A percentile compares a stretch with the other conserved stretches of the same genome.
Conservation (phyloP, 1,140 invertebrate genomes). For the Nilaparvata lugens region DNA sequence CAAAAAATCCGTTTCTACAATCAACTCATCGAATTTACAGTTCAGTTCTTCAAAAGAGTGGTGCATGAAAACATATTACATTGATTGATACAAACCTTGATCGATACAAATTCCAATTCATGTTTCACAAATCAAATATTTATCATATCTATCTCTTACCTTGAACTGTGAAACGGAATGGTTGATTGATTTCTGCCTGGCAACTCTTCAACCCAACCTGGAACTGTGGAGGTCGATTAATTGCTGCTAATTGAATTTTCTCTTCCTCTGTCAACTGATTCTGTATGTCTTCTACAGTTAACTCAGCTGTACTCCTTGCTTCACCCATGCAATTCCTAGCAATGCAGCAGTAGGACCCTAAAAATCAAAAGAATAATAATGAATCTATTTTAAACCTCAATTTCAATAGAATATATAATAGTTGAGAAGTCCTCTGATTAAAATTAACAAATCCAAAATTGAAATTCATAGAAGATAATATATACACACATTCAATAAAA, state of each 20-base stretch:
- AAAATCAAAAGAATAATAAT: conserved; percentile 8
- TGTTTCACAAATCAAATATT: conserved; percentile 8
- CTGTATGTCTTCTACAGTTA: conserved; percentile 84
- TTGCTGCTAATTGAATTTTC: conserved; percentile 52
- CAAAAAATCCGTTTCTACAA: no score
- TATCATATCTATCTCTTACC: conserved; percentile 38
- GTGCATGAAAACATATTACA: conserved; percentile 5
- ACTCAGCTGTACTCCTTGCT: conserved; percentile 71
- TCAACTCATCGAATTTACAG: no score
- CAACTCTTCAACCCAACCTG: conserved; percentile 66
- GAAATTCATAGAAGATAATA: no score
- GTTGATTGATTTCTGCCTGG: conserved; percentile 74
- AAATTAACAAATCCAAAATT: no score
- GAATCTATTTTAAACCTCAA: no score
- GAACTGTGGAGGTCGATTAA: conserved; percentile 72
- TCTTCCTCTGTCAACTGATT: conserved; percentile 83
- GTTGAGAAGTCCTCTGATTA: no score
- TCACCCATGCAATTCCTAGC: conserved; percentile 88
- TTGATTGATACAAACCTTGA: no score
- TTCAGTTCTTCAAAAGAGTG: no score
- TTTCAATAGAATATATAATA: no score
- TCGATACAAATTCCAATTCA: neutral
- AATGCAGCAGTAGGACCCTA: conserved; percentile 83
- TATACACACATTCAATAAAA: no score
- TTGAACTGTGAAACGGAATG: conserved; percentile 70